Percentiles rank a stretch among this genome's conserved stretches.
Evolutionary conservation across 2,797 vertebrate species (phyloP).

Genomic region (Enteromius mattozi): DNA sequence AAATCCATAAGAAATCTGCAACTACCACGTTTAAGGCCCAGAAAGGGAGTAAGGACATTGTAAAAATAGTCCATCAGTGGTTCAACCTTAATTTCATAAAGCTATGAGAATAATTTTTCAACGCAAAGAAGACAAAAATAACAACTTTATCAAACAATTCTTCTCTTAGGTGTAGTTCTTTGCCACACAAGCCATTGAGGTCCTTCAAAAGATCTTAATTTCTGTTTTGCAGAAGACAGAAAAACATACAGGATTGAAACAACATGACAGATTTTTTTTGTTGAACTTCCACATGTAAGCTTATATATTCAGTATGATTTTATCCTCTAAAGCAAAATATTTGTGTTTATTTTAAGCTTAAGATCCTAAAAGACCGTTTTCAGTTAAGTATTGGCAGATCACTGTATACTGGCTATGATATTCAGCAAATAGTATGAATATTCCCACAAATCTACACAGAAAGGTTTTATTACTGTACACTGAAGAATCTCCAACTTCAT

Average conservation of each 20-base stretch:
- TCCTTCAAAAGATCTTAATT: neutral
- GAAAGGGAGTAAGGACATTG: neutral
- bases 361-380: neutral
- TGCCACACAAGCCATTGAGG: neutral
- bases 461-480: neutral
- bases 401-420: neutral
- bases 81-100: neutral
- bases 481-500: neutral
- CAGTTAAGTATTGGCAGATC: neutral
- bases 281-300: neutral
- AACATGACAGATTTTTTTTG: neutral
- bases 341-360: neutral
- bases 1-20: neutral
- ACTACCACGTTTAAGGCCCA: neutral
- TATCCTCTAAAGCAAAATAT: neutral
- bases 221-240: neutral
- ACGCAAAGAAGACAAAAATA: neutral
- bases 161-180: neutral
- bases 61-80: neutral
- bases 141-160: neutral
- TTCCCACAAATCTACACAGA: constrained; percentile 8
- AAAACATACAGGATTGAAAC: neutral
- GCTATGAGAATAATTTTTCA: neutral
- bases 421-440: neutral
- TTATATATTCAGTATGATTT: neutral